phyloP scores from a whole-genome alignment of 2,797 vertebrate species.

The Capromys pilorides region DNA sequence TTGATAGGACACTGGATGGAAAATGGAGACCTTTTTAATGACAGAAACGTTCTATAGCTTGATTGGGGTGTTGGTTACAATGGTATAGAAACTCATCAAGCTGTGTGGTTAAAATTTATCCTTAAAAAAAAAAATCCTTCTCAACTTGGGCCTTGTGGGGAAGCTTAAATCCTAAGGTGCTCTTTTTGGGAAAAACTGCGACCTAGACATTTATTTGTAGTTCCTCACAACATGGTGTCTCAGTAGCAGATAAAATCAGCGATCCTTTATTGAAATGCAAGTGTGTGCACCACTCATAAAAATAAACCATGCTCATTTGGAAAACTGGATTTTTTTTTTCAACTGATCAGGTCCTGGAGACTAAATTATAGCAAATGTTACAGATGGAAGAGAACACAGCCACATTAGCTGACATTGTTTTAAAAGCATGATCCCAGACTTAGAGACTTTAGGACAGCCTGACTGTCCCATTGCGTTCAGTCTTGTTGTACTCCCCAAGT shows the following conservation, averaged over 20 bases:
- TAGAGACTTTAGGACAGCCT: not conserved
- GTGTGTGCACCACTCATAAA: not conserved
- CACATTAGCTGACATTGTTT: not conserved
- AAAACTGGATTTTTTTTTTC: not conserved
- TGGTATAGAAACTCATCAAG: not conserved
- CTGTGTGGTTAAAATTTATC: not conserved
- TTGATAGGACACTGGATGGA: not conserved
- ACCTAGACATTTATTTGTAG: not conserved
- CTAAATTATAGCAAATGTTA: not conserved
- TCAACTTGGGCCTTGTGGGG: too few species aligned
- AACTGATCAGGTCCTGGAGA: not conserved
- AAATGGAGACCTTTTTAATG: not conserved
- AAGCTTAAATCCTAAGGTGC: not conserved
- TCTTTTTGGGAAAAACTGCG: not conserved
- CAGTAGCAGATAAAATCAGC: not conserved
- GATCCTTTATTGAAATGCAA: not conserved
- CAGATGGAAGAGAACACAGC: not conserved
- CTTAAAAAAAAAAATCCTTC: not conserved
- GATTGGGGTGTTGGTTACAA: not conserved
- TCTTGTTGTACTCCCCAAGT: fast-evolving
- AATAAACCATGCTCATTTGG: not conserved
- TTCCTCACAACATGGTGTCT: not conserved
- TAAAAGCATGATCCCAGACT: not conserved
- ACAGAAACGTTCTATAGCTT: constrained; percentile 34
- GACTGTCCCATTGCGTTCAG: not conserved